A percentile compares a stretch with the other conserved stretches of the same genome.
Conservation (phyloP, 2,888 invertebrate genomes). For the Lasius fuliginosus region DNA sequence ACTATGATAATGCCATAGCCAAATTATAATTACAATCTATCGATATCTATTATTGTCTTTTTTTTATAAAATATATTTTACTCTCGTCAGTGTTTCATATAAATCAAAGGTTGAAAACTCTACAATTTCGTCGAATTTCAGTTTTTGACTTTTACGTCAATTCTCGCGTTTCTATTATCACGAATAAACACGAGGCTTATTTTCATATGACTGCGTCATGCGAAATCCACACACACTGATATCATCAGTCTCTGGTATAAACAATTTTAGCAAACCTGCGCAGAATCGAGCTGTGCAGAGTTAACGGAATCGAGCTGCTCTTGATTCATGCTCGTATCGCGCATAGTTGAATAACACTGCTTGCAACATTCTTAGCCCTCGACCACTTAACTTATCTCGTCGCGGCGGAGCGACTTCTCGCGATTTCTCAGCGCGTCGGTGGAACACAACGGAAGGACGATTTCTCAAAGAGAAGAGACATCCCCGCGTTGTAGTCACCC, state of each 20-base stretch:
- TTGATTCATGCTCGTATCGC: background rate
- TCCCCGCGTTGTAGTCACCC: conserved; percentile 9
- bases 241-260: background rate
- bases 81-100: background rate
- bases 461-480: conserved; percentile 34
- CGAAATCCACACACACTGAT: conserved; percentile 21
- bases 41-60: background rate
- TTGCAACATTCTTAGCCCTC: conserved; percentile 43
- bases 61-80: background rate
- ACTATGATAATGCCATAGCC: background rate
- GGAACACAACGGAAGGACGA: conserved; percentile 56
- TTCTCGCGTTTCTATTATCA: conserved; percentile 26
- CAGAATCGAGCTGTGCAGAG: background rate
- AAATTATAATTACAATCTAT: background rate
- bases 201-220: conserved; percentile 1
- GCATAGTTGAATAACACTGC: background rate
- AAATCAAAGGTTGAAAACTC: background rate
- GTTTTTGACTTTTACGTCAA: conserved; percentile 12
- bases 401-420: conserved; percentile 52
- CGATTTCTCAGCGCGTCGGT: conserved; percentile 56
- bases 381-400: conserved; percentile 14
- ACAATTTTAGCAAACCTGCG: conserved; percentile 19
- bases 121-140: background rate
- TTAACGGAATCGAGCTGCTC: background rate
- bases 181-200: background rate